Evolutionary conservation across 2,797 vertebrate genomes (phyloP).

Genomic region (Ptychobarbus kaznakovi): DNA sequence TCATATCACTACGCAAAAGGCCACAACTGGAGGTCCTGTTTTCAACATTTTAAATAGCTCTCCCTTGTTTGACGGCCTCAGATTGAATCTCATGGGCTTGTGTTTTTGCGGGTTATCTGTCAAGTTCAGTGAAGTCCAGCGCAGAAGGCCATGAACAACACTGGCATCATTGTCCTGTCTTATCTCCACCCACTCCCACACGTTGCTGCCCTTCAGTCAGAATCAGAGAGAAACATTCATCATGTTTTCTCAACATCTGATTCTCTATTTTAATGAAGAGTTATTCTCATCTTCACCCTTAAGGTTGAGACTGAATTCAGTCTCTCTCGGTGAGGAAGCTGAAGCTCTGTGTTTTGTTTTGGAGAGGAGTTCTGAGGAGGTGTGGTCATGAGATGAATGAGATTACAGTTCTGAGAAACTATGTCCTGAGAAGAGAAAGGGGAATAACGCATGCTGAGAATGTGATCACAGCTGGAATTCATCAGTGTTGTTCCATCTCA

Average conservation of each 20-base stretch:
- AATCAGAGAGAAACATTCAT: slow-evolving; percentile 17
- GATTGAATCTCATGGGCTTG: slow-evolving; percentile 55
- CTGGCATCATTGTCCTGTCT: slow-evolving; percentile 49
- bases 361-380: slow-evolving; percentile 15
- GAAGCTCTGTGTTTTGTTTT: slow-evolving; percentile 8
- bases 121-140: slow-evolving; percentile 64
- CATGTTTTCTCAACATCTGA: neutral
- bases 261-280: slow-evolving; percentile 11
- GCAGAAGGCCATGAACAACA: slow-evolving; percentile 43
- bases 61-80: slow-evolving; percentile 49
- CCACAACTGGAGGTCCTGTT: neutral
- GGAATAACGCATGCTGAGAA: slow-evolving; percentile 33
- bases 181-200: slow-evolving; percentile 28
- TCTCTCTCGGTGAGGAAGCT: neutral
- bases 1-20: neutral
- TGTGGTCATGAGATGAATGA: slow-evolving; percentile 33
- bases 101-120: slow-evolving; percentile 65
- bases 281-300: neutral
- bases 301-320: neutral
- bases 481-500: slow-evolving; percentile 20
- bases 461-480: slow-evolving; percentile 51
- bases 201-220: neutral
- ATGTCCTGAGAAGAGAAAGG: slow-evolving; percentile 46
- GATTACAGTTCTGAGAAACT: slow-evolving; percentile 51
- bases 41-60: slow-evolving; percentile 66